phyloP scores from a whole-genome alignment of 2,113 vertebrate species.

The Ammodramus savannarum region DNA sequence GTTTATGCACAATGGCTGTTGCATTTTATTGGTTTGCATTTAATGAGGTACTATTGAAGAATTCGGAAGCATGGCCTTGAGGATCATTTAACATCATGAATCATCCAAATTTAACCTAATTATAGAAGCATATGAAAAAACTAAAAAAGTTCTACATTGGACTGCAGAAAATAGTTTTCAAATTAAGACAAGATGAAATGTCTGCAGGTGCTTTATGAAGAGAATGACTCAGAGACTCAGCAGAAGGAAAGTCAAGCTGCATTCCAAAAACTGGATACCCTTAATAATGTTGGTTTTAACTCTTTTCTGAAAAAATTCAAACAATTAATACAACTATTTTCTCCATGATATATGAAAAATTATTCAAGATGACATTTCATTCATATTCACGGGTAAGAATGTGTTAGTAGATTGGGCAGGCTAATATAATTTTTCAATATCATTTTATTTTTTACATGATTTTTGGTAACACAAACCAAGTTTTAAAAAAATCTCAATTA shows the following conservation, averaged over 20 bases:
- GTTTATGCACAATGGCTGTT: not conserved
- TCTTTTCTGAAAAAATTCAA: not conserved
- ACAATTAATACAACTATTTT: not conserved
- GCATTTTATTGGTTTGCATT: constrained; percentile 34
- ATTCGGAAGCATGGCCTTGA: not conserved
- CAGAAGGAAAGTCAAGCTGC: not conserved
- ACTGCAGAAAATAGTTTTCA: not conserved
- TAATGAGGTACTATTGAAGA: not conserved
- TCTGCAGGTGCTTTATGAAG: constrained; percentile 16
- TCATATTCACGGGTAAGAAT: not conserved
- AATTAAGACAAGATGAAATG: constrained; percentile 7
- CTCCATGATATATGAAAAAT: not conserved
- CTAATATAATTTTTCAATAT: not conserved
- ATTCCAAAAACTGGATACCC: not conserved
- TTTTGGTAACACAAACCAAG: not conserved
- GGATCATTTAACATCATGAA: not conserved
- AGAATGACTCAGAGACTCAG: not conserved
- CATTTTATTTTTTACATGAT: not conserved
- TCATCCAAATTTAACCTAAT: constrained; percentile 58
- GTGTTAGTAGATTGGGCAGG: not conserved
- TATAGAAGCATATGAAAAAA: constrained; percentile 19
- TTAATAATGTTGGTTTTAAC: not conserved
- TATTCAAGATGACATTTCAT: not conserved
- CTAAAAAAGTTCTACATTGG: not conserved
- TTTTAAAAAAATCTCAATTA: not conserved